A percentile compares a stretch with the other conserved stretches of the same genome.
Evolutionary conservation across 1,140 invertebrate species (phyloP).

Genomic region (Zophobas morio): DNA sequence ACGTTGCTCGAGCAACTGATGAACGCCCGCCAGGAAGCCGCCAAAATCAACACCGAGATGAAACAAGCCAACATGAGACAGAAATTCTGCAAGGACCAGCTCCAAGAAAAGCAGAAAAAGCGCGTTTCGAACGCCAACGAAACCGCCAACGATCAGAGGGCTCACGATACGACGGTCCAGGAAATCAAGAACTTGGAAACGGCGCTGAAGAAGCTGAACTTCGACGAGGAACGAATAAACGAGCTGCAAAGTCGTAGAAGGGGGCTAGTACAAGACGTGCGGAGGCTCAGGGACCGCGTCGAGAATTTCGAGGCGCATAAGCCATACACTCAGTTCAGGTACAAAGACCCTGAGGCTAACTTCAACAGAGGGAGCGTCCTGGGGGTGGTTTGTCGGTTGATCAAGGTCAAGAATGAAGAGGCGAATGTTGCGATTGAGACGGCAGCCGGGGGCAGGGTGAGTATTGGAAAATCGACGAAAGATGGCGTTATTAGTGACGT

Average conservation of each 20-base stretch:
- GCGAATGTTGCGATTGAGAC: slow-evolving; percentile 88
- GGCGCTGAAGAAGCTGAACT: slow-evolving; percentile 75
- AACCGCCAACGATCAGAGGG: not conserved
- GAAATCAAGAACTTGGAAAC: slow-evolving; percentile 33
- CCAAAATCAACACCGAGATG: slow-evolving; percentile 84
- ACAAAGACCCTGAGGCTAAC: slow-evolving; percentile 81
- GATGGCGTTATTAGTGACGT: slow-evolving; percentile 22
- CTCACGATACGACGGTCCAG: not conserved
- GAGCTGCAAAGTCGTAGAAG: slow-evolving; percentile 72
- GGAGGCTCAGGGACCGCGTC: slow-evolving; percentile 70
- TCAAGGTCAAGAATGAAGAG: slow-evolving; percentile 81
- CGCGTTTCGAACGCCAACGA: slow-evolving; percentile 80
- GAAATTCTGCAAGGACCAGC: slow-evolving; percentile 77
- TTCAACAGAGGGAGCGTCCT: slow-evolving; percentile 85
- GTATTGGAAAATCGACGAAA: too few species aligned
- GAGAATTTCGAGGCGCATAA: slow-evolving; percentile 77
- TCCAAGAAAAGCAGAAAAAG: slow-evolving; percentile 80
- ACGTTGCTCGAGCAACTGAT: slow-evolving; percentile 93
- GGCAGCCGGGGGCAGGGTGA: slow-evolving; percentile 88
- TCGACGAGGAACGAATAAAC: slow-evolving; percentile 78
- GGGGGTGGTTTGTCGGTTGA: slow-evolving; percentile 81
- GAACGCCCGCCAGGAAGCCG: slow-evolving; percentile 81
- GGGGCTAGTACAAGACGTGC: slow-evolving; percentile 71
- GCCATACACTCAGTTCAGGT: slow-evolving; percentile 82
- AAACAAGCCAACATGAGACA: slow-evolving; percentile 86